Base-by-base conservation (phyloP, 1,140 invertebrate species). In the Drosophila malerkotliana region DNA sequence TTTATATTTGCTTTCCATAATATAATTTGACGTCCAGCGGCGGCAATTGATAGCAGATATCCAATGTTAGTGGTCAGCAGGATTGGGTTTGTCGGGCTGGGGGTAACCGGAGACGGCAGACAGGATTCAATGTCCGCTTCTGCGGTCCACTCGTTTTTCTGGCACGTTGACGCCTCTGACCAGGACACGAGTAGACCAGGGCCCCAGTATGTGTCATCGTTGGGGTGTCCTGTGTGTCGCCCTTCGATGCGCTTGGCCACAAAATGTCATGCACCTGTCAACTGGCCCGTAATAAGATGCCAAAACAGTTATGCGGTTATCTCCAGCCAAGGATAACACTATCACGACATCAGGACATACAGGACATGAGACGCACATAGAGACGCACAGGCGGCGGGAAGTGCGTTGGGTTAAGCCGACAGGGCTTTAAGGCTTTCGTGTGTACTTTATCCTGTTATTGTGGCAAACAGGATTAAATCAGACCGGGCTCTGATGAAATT, bases 251-350 rank as follows among this genome's bases (percentile, higher is more conserved):
- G 82, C 81, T 84, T 71, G 73, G 67, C 82, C 83, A 76, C 82
- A 87, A 77, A 85, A 87, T 81, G 82, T 87, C 83, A 88, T 88
- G 79, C 82, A 87, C 74, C 82, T 87, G 82, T 88, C 82, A 88
- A 67, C 75, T 77, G 75, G 83, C 26, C 75, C 79, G 76, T 87
- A 87, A 87, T 88, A 87, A 87, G 82, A 87, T 87, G 82, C 82
- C 83, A 88, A 88, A 85, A 87, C 82, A 85, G 82, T 85, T 85
- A 79, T 85, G 82, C 74, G 82, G 82, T 81, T 77, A 75, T 52
- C 77, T 62, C 37, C 45, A 51, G 34, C 56, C 54, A 55, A 60
- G 82, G 82, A 85, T 87, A 85, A 85, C 80, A 84, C 10, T 37
- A 37, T 37, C 34, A 37, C 12, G 34, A 37, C 54, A 51, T 53